phyloP scores from a whole-genome alignment of 2,797 vertebrate species.

The Pangasius larnaudii region DNA sequence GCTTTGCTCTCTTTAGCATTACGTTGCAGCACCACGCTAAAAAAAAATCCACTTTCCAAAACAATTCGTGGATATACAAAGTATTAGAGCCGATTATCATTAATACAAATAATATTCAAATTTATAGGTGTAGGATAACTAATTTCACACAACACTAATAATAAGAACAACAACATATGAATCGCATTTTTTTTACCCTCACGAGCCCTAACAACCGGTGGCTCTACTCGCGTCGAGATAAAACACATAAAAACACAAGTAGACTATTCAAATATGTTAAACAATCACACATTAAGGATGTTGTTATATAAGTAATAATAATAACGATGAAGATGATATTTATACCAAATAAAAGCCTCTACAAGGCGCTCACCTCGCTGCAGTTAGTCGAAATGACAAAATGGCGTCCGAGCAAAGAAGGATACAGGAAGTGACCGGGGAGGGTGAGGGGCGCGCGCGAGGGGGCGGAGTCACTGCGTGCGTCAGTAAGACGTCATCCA shows the following conservation, averaged over 20 bases:
- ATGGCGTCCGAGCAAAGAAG: conserved; percentile 38
- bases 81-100: not conserved
- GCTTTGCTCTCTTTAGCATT: too few species aligned
- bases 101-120: not conserved
- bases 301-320: not conserved
- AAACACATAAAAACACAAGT: not conserved
- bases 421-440: not conserved
- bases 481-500: not conserved
- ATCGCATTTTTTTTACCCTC: too few species aligned
- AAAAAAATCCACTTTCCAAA: not conserved
- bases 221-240: not conserved
- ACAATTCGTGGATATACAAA: not conserved
- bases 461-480: not conserved
- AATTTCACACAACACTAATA: too few species aligned
- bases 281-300: fast-evolving
- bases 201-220: too few species aligned
- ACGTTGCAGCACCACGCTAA: not conserved
- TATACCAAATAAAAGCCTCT: not conserved
- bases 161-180: not conserved
- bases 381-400: conserved; percentile 27
- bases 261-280: fast-evolving
- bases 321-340: fast-evolving
- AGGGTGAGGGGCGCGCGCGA: not conserved
- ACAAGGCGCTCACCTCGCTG: conserved; percentile 33
- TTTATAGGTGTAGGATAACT: not conserved